Evolutionary conservation across 2,888 invertebrate species (phyloP).

Genomic region (Luperina nickerlii): DNA sequence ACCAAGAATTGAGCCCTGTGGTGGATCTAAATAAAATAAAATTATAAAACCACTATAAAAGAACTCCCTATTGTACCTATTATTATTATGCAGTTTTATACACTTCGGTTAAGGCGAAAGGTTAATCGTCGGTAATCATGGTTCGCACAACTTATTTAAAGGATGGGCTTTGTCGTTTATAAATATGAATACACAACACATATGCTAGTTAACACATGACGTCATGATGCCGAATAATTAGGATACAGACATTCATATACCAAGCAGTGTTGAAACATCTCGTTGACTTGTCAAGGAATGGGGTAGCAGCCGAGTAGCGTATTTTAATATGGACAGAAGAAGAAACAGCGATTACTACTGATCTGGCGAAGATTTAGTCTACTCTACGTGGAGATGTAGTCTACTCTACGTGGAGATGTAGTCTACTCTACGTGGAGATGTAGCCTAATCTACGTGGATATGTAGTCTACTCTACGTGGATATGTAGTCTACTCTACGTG

Average conservation of each 20-base stretch:
- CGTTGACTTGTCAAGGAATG: background rate
- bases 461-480: too few species aligned
- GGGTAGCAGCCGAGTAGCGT: background rate
- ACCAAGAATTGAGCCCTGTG: too few species aligned
- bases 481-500: too few species aligned
- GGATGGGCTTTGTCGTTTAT: conserved; percentile 2
- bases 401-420: too few species aligned
- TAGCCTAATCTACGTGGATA: too few species aligned
- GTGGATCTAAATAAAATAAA: conserved; percentile 1
- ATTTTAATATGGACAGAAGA: background rate
- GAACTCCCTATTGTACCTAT: background rate
- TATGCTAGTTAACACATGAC: conserved; percentile 11
- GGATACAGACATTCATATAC: background rate
- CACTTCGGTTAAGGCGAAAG: conserved; percentile 10
- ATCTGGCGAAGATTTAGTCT: too few species aligned
- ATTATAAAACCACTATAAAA: background rate
- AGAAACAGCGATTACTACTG: too few species aligned
- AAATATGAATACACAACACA: background rate
- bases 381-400: too few species aligned
- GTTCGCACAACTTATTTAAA: background rate
- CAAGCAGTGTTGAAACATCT: background rate
- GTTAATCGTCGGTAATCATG: conserved; percentile 31
- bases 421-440: too few species aligned
- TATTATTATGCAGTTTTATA: background rate
- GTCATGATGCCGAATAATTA: background rate